Conservation (phyloP, 2,888 invertebrate genomes). For the Calephelis perditalis region DNA sequence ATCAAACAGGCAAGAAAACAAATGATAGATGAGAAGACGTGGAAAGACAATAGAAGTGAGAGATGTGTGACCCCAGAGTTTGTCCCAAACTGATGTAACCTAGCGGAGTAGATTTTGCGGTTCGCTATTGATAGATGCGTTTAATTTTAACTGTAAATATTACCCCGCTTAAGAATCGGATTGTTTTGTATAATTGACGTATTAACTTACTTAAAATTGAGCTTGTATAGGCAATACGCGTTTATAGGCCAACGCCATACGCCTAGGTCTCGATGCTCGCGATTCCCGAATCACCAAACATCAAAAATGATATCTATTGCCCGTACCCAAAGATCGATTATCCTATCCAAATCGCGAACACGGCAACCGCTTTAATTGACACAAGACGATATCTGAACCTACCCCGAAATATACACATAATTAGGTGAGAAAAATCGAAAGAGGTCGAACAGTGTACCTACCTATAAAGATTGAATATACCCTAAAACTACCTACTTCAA, state of each 20-base stretch:
- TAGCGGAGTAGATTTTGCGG: conserved; percentile 9
- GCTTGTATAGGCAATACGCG: conserved; percentile 57
- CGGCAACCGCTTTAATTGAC: conserved; percentile 61
- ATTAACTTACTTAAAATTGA: conserved; percentile 71
- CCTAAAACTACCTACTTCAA: conserved; percentile 63
- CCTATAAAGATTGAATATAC: conserved; percentile 66
- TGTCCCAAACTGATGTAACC: conserved; percentile 28
- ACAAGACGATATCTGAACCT: conserved; percentile 67
- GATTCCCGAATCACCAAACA: neutral
- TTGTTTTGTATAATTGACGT: conserved; percentile 62
- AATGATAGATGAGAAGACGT: conserved; percentile 26
- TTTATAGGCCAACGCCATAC: conserved; percentile 40
- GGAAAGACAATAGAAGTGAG: conserved; percentile 20
- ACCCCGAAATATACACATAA: conserved; percentile 57
- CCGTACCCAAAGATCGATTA: conserved; percentile 14
- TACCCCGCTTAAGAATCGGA: conserved; percentile 11
- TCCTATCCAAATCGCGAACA: conserved; percentile 35
- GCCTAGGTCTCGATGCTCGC: conserved; percentile 40
- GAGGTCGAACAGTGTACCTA: conserved; percentile 62
- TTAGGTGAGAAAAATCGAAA: conserved; percentile 60
- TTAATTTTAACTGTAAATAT: conserved; percentile 4
- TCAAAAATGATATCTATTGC: neutral
- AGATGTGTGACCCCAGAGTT: conserved; percentile 37
- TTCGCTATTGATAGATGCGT: neutral
- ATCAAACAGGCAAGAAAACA: conserved; percentile 31